A percentile compares a stretch with the other conserved stretches of the same genome.
Evolutionary conservation across 2,113 vertebrate species (phyloP).

Genomic region (Pionites leucogaster): DNA sequence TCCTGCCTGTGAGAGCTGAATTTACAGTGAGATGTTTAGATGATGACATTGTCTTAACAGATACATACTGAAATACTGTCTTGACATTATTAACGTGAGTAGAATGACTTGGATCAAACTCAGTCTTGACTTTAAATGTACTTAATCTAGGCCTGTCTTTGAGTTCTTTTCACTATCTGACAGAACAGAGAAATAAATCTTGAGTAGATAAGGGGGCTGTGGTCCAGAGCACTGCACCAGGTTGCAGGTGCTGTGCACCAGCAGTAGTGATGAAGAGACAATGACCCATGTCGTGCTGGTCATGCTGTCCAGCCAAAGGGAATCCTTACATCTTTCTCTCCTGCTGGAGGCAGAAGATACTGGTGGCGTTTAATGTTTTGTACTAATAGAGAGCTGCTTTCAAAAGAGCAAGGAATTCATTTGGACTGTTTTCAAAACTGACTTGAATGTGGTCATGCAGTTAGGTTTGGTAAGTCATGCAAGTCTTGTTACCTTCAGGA

Average conservation of each 20-base stretch:
- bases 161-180: neutral
- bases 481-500: neutral
- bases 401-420: neutral
- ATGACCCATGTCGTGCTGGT: neutral
- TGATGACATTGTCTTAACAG: neutral
- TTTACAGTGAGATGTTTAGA: neutral
- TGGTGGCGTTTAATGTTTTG: neutral
- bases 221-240: neutral
- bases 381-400: neutral
- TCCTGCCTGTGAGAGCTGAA: neutral
- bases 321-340: neutral
- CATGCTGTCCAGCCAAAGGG: neutral
- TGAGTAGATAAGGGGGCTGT: neutral
- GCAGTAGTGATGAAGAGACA: neutral
- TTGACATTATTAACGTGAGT: neutral
- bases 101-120: neutral
- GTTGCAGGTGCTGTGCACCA: rapidly evolving
- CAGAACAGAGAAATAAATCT: neutral
- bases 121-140: neutral
- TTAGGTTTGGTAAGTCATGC: neutral
- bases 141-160: neutral
- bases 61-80: neutral
- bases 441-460: neutral
- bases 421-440: neutral
- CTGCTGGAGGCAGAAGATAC: neutral